A percentile compares a stretch with the other conserved stretches of the same genome.
These are phyloP conservation scores for Lagopus muta DNA, from an alignment of 2,113 vertebrate genomes.

Conservation along the genomic window DNA sequence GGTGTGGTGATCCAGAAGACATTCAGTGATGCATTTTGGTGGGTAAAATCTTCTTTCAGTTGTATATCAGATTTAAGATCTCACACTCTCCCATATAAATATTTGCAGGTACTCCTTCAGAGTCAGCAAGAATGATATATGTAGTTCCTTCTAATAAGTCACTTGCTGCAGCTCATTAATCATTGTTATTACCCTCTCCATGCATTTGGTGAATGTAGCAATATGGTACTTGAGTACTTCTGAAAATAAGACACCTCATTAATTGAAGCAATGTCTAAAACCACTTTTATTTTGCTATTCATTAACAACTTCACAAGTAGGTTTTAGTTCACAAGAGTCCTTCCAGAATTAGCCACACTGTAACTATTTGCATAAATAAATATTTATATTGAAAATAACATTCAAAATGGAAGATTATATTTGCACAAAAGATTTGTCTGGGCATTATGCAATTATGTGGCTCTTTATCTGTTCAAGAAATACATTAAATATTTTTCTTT, in stretches of 20 bases:
- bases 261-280: slow-evolving; percentile 10
- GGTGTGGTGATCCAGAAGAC: background rate
- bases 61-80: background rate
- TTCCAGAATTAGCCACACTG: background rate
- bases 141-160: slow-evolving; percentile 41
- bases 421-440: background rate
- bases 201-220: slow-evolving; percentile 12
- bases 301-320: background rate
- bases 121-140: slow-evolving; percentile 2
- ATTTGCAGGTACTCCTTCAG: slow-evolving; percentile 31
- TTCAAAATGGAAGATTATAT: background rate
- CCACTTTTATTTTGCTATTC: slow-evolving; percentile 8
- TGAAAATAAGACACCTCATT: slow-evolving; percentile 13
- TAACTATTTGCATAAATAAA: background rate
- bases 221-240: slow-evolving; percentile 16
- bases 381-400: background rate
- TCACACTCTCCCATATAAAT: background rate
- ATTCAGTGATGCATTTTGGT: background rate
- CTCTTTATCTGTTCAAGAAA: background rate
- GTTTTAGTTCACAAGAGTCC: background rate
- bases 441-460: background rate
- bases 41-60: background rate
- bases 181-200: slow-evolving; percentile 23
- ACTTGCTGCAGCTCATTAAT: slow-evolving; percentile 37
- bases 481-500: background rate